Evolutionary conservation across 2,888 invertebrate genomes (phyloP), one percentile per base, ranked within the genome.

Genomic region (Coenonympha glycerion): DNA sequence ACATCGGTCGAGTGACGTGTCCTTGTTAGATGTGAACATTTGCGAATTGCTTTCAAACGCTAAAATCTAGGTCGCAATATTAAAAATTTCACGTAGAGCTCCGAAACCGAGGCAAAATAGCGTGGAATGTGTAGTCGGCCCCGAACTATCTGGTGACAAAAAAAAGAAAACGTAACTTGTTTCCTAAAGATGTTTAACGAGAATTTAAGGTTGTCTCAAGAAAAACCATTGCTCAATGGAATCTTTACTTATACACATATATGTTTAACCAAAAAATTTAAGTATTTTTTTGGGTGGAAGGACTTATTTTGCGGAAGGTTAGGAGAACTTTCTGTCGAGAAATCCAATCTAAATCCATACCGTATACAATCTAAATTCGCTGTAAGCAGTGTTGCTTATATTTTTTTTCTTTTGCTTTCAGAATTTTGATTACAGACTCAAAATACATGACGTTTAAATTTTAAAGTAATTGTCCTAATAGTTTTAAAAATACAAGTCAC

Each of bases 151-250:
- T 42, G 24, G 33, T 49, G 58, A 53, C 57, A 52, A 53, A 56
- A 58, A 45, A n/a, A n/a, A n/a, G 52, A 59, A 58, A 59, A 58
- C 54, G 53, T 57, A 53, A 56, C 53, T 37, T 56, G 57, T 58
- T 60, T 52, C 52, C 51, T 49, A 54, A 55, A n/a, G 59, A 59
- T 59, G 57, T 62, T 60, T 63, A 52, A 55, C 52, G 56, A 53
- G 34, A 42, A 47, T 50, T 37, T 55, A 53, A 55, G 58, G 51
- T 49, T 56, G 56, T 11, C 55, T 36, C 31, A 5, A 15, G 15
- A 44, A 42, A n/a, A n/a, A n/a, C n/a, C n/a, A n/a, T n/a, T n/a
- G 24, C 15, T 15, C 11, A 15, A 16, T n/a, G 13, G 18, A 31
- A 28, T 60, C 18, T 3, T 37, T 15, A 13, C 13, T 37, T 8